Percentiles rank a stretch among this genome's conserved stretches.
phyloP scores from a whole-genome alignment of 2,888 invertebrate genomes.

The Hydropsyche betteni region DNA sequence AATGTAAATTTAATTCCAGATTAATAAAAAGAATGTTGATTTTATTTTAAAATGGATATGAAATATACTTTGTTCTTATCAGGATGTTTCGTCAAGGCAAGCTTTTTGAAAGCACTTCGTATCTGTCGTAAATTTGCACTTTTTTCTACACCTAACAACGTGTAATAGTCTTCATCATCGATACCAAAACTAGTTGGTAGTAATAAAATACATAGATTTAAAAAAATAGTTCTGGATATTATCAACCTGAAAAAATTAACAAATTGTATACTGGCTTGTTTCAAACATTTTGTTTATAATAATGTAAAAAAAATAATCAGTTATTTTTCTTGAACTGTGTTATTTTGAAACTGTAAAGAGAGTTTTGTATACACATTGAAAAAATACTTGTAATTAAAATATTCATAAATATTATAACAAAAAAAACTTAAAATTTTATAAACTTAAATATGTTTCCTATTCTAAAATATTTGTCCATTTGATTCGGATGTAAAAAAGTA shows the following conservation, averaged over 20 bases:
- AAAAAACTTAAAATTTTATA: too few relatives aligned
- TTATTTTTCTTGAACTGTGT: too few relatives aligned
- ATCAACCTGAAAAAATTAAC: slow-evolving; percentile 28
- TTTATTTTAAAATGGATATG: not conserved
- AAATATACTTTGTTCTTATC: slow-evolving; percentile 71
- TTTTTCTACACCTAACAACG: slow-evolving; percentile 72
- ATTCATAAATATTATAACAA: too few relatives aligned
- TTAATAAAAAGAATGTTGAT: slow-evolving; percentile 1
- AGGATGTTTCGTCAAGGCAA: slow-evolving; percentile 78
- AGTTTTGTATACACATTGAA: too few relatives aligned
- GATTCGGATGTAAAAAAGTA: not conserved
- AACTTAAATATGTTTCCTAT: too few relatives aligned
- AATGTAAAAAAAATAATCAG: too few relatives aligned
- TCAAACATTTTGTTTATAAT: too few relatives aligned
- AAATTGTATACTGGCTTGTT: too few relatives aligned
- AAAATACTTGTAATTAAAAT: too few relatives aligned
- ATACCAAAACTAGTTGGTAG: slow-evolving; percentile 15
- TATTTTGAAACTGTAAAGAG: too few relatives aligned
- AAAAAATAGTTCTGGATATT: not conserved
- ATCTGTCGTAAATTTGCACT: slow-evolving; percentile 76
- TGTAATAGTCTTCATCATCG: slow-evolving; percentile 68
- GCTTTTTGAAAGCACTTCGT: slow-evolving; percentile 79
- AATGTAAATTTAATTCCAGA: slow-evolving; percentile 51
- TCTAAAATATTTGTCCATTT: not conserved
- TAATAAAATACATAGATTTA: slow-evolving; percentile 7